Base-by-base conservation (phyloP, 2,797 vertebrate species). In the Paguma larvata region DNA sequence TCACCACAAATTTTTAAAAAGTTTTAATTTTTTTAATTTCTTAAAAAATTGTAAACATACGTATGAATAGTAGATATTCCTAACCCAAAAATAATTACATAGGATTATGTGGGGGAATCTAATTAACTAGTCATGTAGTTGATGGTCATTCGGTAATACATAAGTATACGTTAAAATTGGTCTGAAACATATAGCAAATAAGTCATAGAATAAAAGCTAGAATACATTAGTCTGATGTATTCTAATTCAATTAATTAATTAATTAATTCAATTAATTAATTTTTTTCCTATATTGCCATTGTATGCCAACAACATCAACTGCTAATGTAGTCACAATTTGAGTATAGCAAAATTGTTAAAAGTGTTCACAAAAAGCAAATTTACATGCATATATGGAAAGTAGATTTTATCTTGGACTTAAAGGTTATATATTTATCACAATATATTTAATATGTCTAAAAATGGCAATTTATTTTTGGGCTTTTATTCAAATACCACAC, bases 381-480 rank as follows among this genome's bases (percentile, higher is more conserved):
- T 67, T 56, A 84, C 62, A 91, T 59, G 30, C 7, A 46, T 65
- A 63, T 63, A 72, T 16, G 73, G 14, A 68, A 91, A 62, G 1
- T 46, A 51, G 53, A 89, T 85, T 90, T 85, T 80, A 78, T 32
- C 21, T 91, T 91, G 34, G 5, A n/a, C 89, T 93, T 7, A 68
- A 87, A 46, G 16, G 11, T 41, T 77, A 63, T 70, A 23, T 19
- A 83, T 89, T 73, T 80, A 59, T 67, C n/a, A 85, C 72, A 77
- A 77, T 85, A 38, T 70, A 4, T 51, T 75, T 13, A 86, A 30
- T 78, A 92, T 34, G 12, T n/a, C 12, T 56, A 10, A 62, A 77
- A 75, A 73, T 88, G 38, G 21, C 6, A 68, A 67, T 63, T 15
- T 4, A 46, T 78, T 88, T 83, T 34, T 79, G 87, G 12, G 67